Percentiles rank a stretch among this genome's conserved stretches.
Evolutionary conservation across 2,797 vertebrate species (phyloP).

Genomic region (Fundulus diaphanus): DNA sequence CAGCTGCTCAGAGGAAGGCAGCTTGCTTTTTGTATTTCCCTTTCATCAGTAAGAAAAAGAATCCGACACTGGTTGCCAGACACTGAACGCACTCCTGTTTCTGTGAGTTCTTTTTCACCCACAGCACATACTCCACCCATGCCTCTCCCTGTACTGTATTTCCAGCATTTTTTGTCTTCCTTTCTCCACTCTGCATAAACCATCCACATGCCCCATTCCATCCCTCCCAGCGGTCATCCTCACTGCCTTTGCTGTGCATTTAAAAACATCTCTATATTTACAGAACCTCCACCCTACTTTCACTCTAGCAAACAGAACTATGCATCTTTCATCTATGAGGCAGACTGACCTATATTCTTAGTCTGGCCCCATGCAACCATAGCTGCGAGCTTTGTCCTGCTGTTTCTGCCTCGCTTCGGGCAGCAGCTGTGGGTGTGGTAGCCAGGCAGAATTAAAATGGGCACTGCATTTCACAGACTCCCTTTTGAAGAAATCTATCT

Average conservation of each 20-base stretch:
- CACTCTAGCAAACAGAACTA: slow-evolving; percentile 50
- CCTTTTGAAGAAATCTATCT: slow-evolving; percentile 47
- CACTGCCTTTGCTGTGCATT: slow-evolving; percentile 53
- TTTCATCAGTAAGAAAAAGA: slow-evolving; percentile 49
- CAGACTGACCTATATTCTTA: slow-evolving; percentile 77
- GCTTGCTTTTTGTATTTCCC: slow-evolving; percentile 48
- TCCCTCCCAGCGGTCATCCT: slow-evolving; percentile 64
- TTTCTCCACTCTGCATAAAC: slow-evolving; percentile 23
- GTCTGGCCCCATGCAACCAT: slow-evolving; percentile 55
- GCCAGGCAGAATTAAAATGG: slow-evolving; percentile 56
- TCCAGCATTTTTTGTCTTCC: slow-evolving; percentile 35
- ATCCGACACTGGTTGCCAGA: slow-evolving; percentile 49
- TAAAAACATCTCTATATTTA: slow-evolving; percentile 73
- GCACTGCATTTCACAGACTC: slow-evolving; percentile 38
- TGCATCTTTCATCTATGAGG: slow-evolving; percentile 72
- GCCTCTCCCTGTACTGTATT: slow-evolving; percentile 38
- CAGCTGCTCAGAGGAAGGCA: slow-evolving; percentile 70
- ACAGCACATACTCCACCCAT: slow-evolving; percentile 33
- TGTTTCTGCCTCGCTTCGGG: slow-evolving; percentile 47
- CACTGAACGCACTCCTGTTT: slow-evolving; percentile 44
- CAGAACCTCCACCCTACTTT: slow-evolving; percentile 61
- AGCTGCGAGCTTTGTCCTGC: slow-evolving; percentile 51
- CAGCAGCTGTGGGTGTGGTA: slow-evolving; percentile 66
- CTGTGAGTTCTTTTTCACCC: slow-evolving; percentile 35
- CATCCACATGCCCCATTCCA: slow-evolving; percentile 48